Percentiles rank a stretch among this genome's conserved stretches.
phyloP scores from a whole-genome alignment of 2,113 vertebrate species.

The Megaleporinus macrocephalus region DNA sequence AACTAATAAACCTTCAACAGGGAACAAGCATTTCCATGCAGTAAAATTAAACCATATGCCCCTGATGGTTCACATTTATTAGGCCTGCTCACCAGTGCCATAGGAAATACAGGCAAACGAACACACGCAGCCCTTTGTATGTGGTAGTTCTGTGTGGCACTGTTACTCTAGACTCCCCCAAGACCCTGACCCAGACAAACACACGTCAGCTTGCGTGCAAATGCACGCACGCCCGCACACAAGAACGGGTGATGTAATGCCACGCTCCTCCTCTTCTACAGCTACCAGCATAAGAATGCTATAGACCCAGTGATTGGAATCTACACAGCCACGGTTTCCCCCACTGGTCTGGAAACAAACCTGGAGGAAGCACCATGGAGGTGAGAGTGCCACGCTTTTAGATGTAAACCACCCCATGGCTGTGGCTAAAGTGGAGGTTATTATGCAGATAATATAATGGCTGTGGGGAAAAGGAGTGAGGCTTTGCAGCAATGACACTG shows the following conservation, averaged over 20 bases:
- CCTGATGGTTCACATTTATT: slow-evolving; percentile 4
- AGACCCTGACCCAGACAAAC: slow-evolving; percentile 15
- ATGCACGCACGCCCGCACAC: not conserved
- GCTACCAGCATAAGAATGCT: not conserved
- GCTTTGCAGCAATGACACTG: too few relatives aligned
- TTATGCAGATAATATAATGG: too few relatives aligned
- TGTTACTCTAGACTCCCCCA: slow-evolving; percentile 7
- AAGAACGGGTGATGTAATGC: slow-evolving; percentile 21
- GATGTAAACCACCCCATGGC: too few relatives aligned
- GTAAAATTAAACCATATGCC: slow-evolving; percentile 33
- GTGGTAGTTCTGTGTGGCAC: slow-evolving; percentile 10
- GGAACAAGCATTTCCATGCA: not conserved
- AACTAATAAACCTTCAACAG: not conserved
- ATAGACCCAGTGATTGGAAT: not conserved
- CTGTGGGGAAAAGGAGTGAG: too few relatives aligned
- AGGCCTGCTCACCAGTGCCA: slow-evolving; percentile 3
- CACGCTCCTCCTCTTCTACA: not conserved
- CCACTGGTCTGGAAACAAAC: too few relatives aligned
- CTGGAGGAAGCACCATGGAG: too few relatives aligned
- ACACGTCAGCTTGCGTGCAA: not conserved
- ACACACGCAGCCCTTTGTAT: slow-evolving; percentile 19
- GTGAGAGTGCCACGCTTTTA: too few relatives aligned
- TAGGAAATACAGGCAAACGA: not conserved
- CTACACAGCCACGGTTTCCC: not conserved
- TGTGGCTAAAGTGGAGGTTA: too few relatives aligned